Conservation (phyloP, 1,140 invertebrate species). For the Drusus annulatus region DNA sequence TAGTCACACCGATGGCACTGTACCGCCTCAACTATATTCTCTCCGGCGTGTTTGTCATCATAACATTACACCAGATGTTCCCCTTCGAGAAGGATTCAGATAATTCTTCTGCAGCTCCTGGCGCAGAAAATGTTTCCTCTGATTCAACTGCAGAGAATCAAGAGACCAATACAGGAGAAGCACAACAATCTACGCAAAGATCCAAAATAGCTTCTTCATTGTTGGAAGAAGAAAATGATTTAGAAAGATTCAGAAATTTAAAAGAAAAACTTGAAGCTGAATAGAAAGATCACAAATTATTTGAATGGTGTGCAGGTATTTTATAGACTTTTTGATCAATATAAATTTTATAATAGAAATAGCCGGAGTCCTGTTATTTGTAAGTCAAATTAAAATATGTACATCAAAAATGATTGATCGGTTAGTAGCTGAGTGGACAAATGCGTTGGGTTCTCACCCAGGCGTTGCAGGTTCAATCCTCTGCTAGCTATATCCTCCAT, state of each 20-base stretch:
- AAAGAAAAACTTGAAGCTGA: slow-evolving; percentile 44
- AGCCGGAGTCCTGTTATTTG: too few species aligned
- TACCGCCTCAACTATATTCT: slow-evolving; percentile 73
- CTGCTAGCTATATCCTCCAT: too few species aligned
- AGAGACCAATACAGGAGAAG: not conserved
- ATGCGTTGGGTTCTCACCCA: too few species aligned
- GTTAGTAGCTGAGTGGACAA: too few species aligned
- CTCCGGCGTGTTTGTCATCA: slow-evolving; percentile 69
- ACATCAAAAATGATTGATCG: too few species aligned
- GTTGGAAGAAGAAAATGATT: slow-evolving; percentile 33
- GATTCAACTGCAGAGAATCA: slow-evolving; percentile 12
- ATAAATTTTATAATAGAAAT: too few species aligned
- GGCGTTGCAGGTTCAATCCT: too few species aligned
- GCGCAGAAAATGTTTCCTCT: not conserved
- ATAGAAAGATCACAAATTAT: not conserved
- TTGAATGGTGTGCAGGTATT: too few species aligned
- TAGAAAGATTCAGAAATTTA: slow-evolving; percentile 34
- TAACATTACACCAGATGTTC: slow-evolving; percentile 67
- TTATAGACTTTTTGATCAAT: too few species aligned
- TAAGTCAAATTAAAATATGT: too few species aligned
- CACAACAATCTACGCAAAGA: slow-evolving; percentile 1
- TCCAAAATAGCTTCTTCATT: slow-evolving; percentile 12
- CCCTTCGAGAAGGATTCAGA: not conserved
- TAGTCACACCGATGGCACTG: slow-evolving; percentile 72
- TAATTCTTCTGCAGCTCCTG: not conserved